These are phyloP conservation scores for Montipora capitata DNA, from an alignment of 92 coral and sea anemone genomes.

Conservation along the genomic window DNA sequence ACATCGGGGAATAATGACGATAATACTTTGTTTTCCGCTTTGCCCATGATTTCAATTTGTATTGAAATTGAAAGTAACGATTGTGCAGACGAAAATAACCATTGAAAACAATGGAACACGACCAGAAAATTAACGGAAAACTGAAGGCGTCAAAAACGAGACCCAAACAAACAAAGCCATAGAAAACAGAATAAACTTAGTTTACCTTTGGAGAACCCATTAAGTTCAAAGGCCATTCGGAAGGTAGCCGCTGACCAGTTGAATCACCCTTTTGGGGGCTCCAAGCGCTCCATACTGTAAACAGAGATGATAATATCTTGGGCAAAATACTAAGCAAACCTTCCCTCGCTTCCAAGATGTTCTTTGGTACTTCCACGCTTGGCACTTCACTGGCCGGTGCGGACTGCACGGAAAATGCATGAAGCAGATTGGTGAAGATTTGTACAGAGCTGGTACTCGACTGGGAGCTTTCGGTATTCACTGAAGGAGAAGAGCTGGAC, in stretches of 20 bases:
- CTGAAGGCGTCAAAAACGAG: background rate
- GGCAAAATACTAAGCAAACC: slow-evolving; percentile 91
- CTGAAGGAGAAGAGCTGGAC: slow-evolving; percentile 65
- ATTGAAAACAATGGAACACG: background rate
- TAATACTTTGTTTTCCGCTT: no score
- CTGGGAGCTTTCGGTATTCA: slow-evolving; percentile 66
- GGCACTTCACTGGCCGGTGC: slow-evolving; percentile 79
- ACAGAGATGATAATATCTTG: slow-evolving; percentile 83
- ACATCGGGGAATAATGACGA: no score
- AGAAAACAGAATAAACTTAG: slow-evolving; percentile 35
- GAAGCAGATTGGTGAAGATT: slow-evolving; percentile 95
- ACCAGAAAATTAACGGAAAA: background rate
- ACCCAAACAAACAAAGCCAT: background rate
- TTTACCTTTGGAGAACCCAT: slow-evolving; percentile 96
- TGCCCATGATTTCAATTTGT: no score
- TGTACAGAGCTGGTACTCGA: slow-evolving; percentile 81
- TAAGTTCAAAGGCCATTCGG: slow-evolving; percentile 79
- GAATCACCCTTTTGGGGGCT: slow-evolving; percentile 78
- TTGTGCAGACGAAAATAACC: no score
- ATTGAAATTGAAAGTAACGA: no score
- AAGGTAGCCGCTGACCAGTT: slow-evolving; percentile 83
- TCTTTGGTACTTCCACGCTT: slow-evolving; percentile 87
- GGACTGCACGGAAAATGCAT: slow-evolving; percentile 94
- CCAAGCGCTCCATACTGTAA: slow-evolving; percentile 95
- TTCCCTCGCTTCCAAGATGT: slow-evolving; percentile 94